A percentile compares a stretch with the other conserved stretches of the same genome.
Conservation (phyloP, 2,113 vertebrate species). For the Pongo abelii region DNA sequence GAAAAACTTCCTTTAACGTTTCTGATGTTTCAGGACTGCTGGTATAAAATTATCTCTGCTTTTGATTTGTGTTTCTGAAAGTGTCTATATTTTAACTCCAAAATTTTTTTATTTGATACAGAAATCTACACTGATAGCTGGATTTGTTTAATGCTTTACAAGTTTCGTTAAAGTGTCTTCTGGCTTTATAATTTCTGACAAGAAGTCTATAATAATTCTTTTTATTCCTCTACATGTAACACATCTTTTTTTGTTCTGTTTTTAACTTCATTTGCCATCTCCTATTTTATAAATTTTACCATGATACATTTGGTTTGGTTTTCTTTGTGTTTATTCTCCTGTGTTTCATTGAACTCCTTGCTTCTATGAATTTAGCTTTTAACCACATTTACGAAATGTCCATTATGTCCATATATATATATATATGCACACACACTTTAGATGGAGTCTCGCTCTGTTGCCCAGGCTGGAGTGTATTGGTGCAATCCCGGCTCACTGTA, state of each 20-base stretch:
- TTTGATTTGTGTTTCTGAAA: neutral
- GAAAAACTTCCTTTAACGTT: neutral
- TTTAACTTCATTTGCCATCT: neutral
- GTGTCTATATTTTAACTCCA: neutral
- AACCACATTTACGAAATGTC: neutral
- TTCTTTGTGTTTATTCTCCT: neutral
- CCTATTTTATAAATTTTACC: neutral
- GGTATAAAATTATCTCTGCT: neutral
- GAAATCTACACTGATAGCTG: neutral
- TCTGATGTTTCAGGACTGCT: neutral
- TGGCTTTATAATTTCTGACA: neutral
- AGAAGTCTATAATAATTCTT: neutral
- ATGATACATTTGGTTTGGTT: neutral
- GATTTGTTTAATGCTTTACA: neutral
- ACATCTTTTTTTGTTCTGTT: neutral
- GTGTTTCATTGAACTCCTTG: neutral
- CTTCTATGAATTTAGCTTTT: neutral
- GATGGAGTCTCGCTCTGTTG: too few species aligned
- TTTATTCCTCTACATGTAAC: neutral
- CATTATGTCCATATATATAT: too few species aligned
- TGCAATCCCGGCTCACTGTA: too few species aligned
- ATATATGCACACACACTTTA: too few species aligned
- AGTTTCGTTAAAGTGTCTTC: neutral
- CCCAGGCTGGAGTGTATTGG: too few species aligned
- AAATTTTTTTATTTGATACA: neutral